Percentiles rank a stretch among this genome's conserved stretches.
Conservation (phyloP, 2,797 vertebrate species). For the Crax fasciolata region DNA sequence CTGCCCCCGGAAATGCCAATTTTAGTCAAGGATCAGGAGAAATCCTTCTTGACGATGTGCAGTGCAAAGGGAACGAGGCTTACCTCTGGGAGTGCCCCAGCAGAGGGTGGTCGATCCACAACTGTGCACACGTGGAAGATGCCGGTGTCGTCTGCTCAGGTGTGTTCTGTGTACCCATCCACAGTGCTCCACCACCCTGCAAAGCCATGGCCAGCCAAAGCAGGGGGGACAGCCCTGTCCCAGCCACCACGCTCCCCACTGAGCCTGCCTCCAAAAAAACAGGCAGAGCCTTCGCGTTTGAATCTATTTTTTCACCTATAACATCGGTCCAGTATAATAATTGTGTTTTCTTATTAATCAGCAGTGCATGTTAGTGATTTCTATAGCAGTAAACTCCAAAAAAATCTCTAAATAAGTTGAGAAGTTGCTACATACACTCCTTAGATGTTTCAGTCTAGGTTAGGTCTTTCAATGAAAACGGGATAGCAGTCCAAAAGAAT, state of each 20-base stretch:
- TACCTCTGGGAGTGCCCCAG: slow-evolving; percentile 86
- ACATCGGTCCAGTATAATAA: not conserved
- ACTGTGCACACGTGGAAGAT: slow-evolving; percentile 88
- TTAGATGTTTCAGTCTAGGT: not conserved
- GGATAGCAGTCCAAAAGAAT: not conserved
- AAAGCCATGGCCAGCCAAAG: not conserved
- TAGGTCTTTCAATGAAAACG: not conserved
- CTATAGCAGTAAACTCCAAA: not conserved
- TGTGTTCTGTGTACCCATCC: not conserved
- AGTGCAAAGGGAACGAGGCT: slow-evolving; percentile 86
- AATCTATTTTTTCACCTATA: not conserved
- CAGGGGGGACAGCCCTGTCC: not conserved
- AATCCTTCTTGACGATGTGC: slow-evolving; percentile 87
- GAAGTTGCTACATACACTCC: not conserved
- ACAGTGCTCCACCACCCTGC: not conserved
- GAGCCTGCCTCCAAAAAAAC: not conserved
- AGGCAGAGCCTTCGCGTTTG: not conserved
- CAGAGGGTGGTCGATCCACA: slow-evolving; percentile 87
- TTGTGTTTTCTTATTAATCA: not conserved
- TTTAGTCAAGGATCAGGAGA: slow-evolving; percentile 87
- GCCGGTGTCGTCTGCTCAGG: slow-evolving; percentile 85
- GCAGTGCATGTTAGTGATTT: not conserved
- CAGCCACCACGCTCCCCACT: not conserved
- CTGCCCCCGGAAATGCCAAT: slow-evolving; percentile 69
- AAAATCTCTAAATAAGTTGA: not conserved